Percentiles rank a stretch among this genome's conserved stretches.
phyloP scores from a whole-genome alignment of 1,140 invertebrate species.

The Triops cancriformis region DNA sequence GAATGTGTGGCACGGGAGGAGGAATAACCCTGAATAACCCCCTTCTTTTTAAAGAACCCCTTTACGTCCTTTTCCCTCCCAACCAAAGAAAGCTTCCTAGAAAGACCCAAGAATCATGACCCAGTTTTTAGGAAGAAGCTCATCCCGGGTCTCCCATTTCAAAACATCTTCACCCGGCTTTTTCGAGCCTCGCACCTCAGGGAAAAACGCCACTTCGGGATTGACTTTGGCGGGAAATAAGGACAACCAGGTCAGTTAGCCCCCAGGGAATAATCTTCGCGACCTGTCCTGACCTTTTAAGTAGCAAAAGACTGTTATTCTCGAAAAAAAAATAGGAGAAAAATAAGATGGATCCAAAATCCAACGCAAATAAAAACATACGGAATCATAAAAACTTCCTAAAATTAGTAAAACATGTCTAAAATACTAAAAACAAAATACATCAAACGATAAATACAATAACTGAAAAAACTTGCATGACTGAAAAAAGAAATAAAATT shows the following conservation, averaged over 20 bases:
- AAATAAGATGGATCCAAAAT: not conserved
- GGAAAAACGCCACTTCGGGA: not conserved
- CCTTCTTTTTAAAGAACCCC: not conserved
- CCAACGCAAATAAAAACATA: too few species aligned
- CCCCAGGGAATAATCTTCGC: not conserved
- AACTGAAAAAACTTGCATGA: too few species aligned
- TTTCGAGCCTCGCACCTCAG: not conserved
- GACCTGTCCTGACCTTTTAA: not conserved
- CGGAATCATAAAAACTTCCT: too few species aligned
- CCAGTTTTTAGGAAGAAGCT: not conserved
- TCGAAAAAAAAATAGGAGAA: not conserved
- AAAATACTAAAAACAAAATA: too few species aligned
- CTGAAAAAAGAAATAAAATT: too few species aligned
- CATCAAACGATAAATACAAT: too few species aligned
- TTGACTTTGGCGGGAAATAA: slow-evolving; percentile 6
- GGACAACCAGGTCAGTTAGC: slow-evolving; percentile 1
- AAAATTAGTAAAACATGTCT: too few species aligned
- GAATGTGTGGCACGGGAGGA: not conserved
- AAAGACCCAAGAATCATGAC: not conserved
- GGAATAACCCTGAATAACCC: not conserved
- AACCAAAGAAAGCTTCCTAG: not conserved
- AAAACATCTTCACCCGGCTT: not conserved
- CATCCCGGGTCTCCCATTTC: not conserved
- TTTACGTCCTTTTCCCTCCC: not conserved
- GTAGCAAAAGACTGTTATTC: not conserved